Evolutionary conservation across 2,113 vertebrate genomes (phyloP), one percentile per base, ranked within the genome.

Genomic region (Gracilinanus agilis): DNA sequence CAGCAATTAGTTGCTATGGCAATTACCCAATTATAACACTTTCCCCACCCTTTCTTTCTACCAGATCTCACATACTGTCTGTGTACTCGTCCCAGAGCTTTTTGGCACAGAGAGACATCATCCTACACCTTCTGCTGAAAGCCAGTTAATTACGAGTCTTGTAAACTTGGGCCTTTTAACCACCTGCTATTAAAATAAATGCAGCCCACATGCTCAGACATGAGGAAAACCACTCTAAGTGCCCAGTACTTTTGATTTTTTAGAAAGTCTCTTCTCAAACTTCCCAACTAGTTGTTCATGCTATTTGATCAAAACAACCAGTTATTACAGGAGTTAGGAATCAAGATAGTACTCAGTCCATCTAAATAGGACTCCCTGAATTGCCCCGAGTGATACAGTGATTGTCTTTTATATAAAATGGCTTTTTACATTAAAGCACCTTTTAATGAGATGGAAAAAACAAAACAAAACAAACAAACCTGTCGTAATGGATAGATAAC

Each of bases 101-200:
- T 96, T 96, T 98, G 97, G 97, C 97, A 97, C 67, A 40, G 67
- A n/a, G 34, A 83, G 19, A 94, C 92, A 96, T 96, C 95, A 89
- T 97, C 90, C 83, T 93, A 91, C 24, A 96, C 96, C 95, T 97
- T 96, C 94, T 97, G 96, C 94, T 93, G 95, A 96, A 95, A 96
- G 90, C 92, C 89, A 92, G 95, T 96, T 97, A 98, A 97, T 97
- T 96, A 97, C 27, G 89, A 98, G 44, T 92, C 96, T 93, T 96
- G 44, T 92, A 96, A 97, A 96, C 95, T 93, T 92, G 92, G 95
- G 92, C 94, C 95, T 95, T 96, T 96, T 94, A 96, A 95, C 91
- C 96, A 97, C 95, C 95, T 97, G 96, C 95, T 93, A 96, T 96
- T 90, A 83, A 55, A 96, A 96, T 92, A 95, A 95, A 92, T 34